Conservation (phyloP, 2,113 vertebrate genomes). For the Scortum barcoo region DNA sequence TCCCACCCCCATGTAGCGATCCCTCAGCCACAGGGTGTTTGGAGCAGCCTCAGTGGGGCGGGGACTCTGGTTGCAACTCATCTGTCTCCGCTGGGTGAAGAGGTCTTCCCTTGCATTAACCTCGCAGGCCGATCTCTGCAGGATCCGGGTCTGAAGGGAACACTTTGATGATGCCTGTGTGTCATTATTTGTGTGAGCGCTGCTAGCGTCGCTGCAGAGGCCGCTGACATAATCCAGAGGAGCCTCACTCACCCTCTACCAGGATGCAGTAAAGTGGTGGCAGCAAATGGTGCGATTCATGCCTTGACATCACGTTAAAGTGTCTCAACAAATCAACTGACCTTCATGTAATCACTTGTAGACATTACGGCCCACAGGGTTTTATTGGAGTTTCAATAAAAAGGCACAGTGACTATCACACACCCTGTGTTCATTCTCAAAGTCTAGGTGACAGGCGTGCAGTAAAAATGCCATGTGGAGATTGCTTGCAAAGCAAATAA, state of each 20-base stretch:
- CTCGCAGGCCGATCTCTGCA: constrained; percentile 12
- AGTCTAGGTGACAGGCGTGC: background rate
- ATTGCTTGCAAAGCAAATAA: background rate
- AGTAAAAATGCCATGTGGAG: background rate
- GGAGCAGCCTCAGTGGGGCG: constrained; percentile 2
- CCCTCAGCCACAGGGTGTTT: background rate
- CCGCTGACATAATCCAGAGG: constrained; percentile 11
- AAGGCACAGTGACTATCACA: background rate
- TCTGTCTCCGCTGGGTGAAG: background rate
- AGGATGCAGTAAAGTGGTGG: constrained; percentile 6
- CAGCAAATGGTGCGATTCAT: constrained; percentile 12
- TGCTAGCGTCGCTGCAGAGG: background rate
- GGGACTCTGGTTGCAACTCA: constrained; percentile 4
- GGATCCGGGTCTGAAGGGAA: constrained; percentile 8
- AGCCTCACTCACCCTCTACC: constrained; percentile 2
- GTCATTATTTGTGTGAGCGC: constrained; percentile 29
- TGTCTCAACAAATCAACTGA: constrained; percentile 19
- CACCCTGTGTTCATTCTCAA: background rate
- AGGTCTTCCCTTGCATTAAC: constrained; percentile 27
- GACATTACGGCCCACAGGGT: background rate
- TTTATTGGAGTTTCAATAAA: constrained; percentile 8
- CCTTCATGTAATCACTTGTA: background rate
- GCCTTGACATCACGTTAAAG: background rate
- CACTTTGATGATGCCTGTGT: constrained; percentile 13
- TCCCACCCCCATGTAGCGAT: constrained; percentile 14